Conservation (phyloP, 2,888 invertebrate species). For the Autographa gamma region DNA sequence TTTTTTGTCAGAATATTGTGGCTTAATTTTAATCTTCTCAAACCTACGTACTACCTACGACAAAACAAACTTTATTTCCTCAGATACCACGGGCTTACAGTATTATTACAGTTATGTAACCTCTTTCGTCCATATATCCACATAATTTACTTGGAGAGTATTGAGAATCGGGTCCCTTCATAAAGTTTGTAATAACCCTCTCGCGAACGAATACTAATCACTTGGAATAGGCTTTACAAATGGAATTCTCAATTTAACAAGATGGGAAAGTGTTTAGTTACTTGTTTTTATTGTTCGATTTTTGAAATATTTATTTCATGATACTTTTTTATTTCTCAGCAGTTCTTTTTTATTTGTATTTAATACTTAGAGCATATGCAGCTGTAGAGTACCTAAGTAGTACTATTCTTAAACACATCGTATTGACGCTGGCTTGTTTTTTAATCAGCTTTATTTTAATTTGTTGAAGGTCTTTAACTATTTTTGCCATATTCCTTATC, state of each 20-base stretch:
- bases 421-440: no score
- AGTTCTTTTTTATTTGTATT: not conserved
- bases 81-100: not conserved
- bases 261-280: not conserved
- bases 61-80: not conserved
- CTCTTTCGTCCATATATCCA: constrained; percentile 2
- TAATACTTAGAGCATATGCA: not conserved
- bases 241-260: not conserved
- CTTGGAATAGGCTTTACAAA: not conserved
- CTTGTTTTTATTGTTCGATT: not conserved
- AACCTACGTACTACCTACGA: no score
- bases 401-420: no score
- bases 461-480: no score
- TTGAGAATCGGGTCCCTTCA: not conserved
- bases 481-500: no score
- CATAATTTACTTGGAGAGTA: constrained; percentile 7
- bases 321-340: no score
- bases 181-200: constrained; percentile 12
- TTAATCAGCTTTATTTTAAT: not conserved
- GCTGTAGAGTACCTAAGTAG: no score
- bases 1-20: no score
- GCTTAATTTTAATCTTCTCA: no score
- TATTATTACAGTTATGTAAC: not conserved
- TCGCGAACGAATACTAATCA: constrained; percentile 11
- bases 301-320: not conserved